phyloP scores from a whole-genome alignment of 2,888 invertebrate species.

The Andrena trimmerana region DNA sequence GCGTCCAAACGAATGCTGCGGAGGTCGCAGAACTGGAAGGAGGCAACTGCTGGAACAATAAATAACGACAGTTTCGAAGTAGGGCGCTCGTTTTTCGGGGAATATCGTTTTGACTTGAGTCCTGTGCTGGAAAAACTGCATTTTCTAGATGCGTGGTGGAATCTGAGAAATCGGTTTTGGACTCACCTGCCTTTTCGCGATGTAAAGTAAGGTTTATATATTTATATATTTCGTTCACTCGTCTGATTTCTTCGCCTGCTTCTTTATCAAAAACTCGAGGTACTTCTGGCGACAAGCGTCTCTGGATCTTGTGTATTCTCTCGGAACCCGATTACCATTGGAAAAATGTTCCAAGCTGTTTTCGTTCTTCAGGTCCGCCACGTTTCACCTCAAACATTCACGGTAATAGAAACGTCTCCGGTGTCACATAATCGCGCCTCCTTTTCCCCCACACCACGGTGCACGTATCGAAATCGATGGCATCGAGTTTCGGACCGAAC shows the following conservation, averaged over 20 bases:
- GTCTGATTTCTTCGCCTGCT: neutral
- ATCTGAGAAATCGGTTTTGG: neutral
- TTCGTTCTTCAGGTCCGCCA: neutral
- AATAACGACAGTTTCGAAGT: conserved; percentile 54
- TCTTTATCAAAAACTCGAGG: conserved; percentile 9
- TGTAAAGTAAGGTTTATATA: too few species aligned
- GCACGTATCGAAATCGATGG: neutral
- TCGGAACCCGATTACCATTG: neutral
- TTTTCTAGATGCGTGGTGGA: conserved; percentile 13
- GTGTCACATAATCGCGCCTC: conserved; percentile 23
- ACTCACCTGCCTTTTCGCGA: too few species aligned
- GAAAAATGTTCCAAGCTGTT: neutral
- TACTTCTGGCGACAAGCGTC: neutral
- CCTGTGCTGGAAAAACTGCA: conserved; percentile 4
- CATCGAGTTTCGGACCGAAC: conserved; percentile 1
- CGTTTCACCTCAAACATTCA: neutral
- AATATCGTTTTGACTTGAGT: conserved; percentile 44
- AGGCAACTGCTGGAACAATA: conserved; percentile 24
- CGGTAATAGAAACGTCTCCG: neutral
- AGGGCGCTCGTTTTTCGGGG: conserved; percentile 57
- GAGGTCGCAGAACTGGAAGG: conserved; percentile 1
- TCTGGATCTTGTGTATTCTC: neutral
- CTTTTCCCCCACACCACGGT: neutral
- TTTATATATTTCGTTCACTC: neutral
- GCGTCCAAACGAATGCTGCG: neutral